Base-by-base conservation (phyloP, 2,888 invertebrate genomes). In the Timema podura region DNA sequence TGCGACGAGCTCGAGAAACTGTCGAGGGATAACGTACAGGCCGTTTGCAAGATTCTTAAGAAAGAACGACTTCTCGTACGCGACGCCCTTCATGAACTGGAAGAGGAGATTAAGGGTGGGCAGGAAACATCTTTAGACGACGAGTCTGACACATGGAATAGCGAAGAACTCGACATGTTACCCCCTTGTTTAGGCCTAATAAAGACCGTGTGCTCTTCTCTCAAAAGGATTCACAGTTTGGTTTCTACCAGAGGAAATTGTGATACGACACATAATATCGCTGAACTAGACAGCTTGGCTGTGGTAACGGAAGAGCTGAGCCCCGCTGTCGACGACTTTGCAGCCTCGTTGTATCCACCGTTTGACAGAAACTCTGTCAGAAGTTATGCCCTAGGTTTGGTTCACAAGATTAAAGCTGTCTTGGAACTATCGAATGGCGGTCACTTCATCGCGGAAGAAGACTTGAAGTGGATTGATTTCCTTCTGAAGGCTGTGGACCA, bases 21-120 rank as follows among this genome's bases (percentile, higher is more conserved):
- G 10, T 73, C 75, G 11, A 65, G 48, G 46, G 67, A 73, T 69
- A 74, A 74, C 68, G 54, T 74, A 9, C 65, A 69, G 59, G 72
- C 72, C 9, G 65, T 71, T 13, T 66, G 67, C 57, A 67, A 72
- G 46, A 30, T 68, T 11, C n/a, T 75, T 30, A 68, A 73, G 45
- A 71, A 48, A 59, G 73, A 74, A 64, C 72, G 74, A 71, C 49
- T 49, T 15, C 65, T 74, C 47, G 68, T 75, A 6, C 30, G 70
- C 13, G 75, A 75, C 67, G 75, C 75, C 15, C 47, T 75, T n/a
- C 72, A 73, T 49, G 75, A 75, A 70, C 73, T 75, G 30, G 73
- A 75, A 69, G 75, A 74, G 51, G 74, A 73, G 70, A 59, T 70
- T 48, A 30, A 30, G 30, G 30, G 30, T 30, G 30, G 30, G 30